These are phyloP conservation scores for Eurytemora carolleeae DNA, from an alignment of 1,140 invertebrate species.

Conservation along the genomic window DNA sequence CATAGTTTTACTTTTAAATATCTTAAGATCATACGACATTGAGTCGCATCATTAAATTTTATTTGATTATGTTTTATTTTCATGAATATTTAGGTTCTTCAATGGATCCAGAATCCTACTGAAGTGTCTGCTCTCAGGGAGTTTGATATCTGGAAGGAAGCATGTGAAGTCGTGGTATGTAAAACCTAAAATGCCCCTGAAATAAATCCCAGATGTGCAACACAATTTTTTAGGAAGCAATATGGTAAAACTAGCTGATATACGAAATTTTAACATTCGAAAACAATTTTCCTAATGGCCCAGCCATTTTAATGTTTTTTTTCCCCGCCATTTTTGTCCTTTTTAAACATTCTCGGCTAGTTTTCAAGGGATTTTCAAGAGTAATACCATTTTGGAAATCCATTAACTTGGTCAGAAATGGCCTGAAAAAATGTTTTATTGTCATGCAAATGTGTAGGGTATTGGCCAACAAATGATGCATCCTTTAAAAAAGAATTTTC, in stretches of 20 bases:
- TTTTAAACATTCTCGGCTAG: background rate
- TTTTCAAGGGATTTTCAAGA: too few relatives aligned
- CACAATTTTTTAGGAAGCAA: background rate
- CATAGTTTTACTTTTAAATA: background rate
- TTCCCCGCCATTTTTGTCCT: background rate
- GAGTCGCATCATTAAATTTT: background rate
- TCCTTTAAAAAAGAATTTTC: too few relatives aligned
- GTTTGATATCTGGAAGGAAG: constrained; percentile 86
- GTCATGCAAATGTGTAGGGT: too few relatives aligned
- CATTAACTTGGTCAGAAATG: too few relatives aligned
- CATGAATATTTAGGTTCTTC: constrained; percentile 50
- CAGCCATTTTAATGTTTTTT: too few relatives aligned
- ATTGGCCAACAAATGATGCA: too few relatives aligned
- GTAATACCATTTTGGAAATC: too few relatives aligned
- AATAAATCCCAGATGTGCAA: background rate
- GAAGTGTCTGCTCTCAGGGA: constrained; percentile 63
- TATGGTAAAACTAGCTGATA: background rate
- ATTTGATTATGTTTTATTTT: constrained; percentile 1
- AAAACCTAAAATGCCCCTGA: background rate
- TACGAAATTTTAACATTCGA: too few relatives aligned
- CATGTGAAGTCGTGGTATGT: constrained; percentile 64
- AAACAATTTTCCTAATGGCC: too few relatives aligned
- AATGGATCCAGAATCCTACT: constrained; percentile 93
- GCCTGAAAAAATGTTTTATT: too few relatives aligned
- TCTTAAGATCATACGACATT: background rate